Conservation (phyloP, 1,140 invertebrate genomes). For the Sarcophaga peregrina region DNA sequence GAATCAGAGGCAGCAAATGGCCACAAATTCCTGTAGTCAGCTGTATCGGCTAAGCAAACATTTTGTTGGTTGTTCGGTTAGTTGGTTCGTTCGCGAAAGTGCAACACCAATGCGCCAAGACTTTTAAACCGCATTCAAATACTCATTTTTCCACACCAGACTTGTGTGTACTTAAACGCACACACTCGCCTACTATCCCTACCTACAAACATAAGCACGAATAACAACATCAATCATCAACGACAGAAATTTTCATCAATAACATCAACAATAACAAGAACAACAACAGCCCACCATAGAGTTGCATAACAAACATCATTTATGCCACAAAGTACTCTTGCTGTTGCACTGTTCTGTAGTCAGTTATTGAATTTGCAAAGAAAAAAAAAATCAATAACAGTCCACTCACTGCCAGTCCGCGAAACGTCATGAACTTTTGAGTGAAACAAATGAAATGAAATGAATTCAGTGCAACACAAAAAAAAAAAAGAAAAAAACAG, state of each 20-base stretch:
- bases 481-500: no score
- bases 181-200: background rate
- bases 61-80: background rate
- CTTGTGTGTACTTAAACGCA: background rate
- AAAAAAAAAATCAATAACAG: constrained; percentile 2
- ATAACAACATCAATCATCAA: background rate
- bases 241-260: background rate
- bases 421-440: background rate
- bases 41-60: background rate
- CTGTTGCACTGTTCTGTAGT: background rate
- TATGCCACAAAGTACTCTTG: background rate
- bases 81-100: background rate
- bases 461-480: background rate
- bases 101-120: background rate
- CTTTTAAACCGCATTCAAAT: background rate
- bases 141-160: background rate
- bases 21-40: background rate
- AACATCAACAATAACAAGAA: background rate
- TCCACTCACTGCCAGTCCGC: background rate
- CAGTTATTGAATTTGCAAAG: background rate
- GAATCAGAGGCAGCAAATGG: no score
- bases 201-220: no score
- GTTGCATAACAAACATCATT: background rate
- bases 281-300: background rate
- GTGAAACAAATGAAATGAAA: background rate